These are phyloP conservation scores for Fissipunctia ypsillon DNA, from an alignment of 2,888 invertebrate genomes.

Conservation along the genomic window DNA sequence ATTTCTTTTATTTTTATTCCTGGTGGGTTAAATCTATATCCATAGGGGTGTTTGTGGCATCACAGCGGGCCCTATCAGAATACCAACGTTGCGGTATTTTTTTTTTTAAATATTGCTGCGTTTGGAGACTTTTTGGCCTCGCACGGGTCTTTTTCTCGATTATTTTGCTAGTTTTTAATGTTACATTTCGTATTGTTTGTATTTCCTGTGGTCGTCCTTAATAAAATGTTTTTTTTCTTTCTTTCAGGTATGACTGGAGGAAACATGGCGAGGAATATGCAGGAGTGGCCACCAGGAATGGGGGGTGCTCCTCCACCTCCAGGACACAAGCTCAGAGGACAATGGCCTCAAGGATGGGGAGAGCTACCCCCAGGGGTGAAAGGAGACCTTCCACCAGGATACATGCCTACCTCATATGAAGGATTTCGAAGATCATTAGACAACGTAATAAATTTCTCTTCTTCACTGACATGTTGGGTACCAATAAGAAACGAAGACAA, in stretches of 20 bases:
- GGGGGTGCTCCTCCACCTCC: background rate
- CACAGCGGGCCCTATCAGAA: background rate
- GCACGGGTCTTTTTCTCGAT: background rate
- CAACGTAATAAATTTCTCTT: constrained; percentile 3
- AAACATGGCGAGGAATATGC: background rate
- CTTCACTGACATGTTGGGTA: background rate
- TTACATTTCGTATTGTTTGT: background rate
- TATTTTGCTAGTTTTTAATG: background rate
- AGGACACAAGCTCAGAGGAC: background rate
- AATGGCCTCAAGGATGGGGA: background rate
- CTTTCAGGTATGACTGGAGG: background rate
- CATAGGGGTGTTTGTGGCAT: background rate
- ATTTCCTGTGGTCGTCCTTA: background rate
- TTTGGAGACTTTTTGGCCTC: background rate
- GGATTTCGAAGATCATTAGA: constrained; percentile 5
- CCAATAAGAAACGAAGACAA: background rate
- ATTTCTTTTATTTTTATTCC: background rate
- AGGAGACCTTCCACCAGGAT: fast-evolving
- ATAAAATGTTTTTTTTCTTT: background rate
- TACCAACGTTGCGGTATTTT: background rate
- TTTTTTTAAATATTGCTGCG: too few species aligned
- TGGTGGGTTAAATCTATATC: background rate
- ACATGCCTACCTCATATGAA: background rate
- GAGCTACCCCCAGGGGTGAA: background rate
- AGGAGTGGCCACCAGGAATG: background rate